A percentile compares a stretch with the other conserved stretches of the same genome.
Evolutionary conservation across 2,888 invertebrate genomes (phyloP).

Genomic region (Sclerodermus sp.): DNA sequence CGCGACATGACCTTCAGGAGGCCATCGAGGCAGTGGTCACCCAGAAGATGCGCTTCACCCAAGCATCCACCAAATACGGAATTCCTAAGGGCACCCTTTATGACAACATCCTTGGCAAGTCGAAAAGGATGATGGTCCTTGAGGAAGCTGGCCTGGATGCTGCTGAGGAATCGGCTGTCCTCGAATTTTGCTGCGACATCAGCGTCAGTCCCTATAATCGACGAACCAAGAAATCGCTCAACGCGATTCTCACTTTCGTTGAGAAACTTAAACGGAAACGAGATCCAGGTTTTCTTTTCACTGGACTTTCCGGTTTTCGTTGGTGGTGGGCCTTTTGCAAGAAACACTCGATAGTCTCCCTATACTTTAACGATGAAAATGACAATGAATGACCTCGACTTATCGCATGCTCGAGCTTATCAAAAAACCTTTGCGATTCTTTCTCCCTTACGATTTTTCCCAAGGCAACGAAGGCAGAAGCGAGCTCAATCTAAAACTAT

Average conservation of each 20-base stretch:
- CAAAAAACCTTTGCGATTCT: too few relatives aligned
- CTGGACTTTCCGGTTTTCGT: slow-evolving; percentile 72
- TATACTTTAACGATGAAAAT: slow-evolving; percentile 60
- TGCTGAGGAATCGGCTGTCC: slow-evolving; percentile 67
- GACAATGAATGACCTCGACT: slow-evolving; percentile 45
- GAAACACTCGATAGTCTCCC: slow-evolving; percentile 73
- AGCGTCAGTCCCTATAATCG: slow-evolving; percentile 72
- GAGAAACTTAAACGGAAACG: slow-evolving; percentile 64
- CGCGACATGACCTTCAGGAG: slow-evolving; percentile 72
- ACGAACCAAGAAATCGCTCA: slow-evolving; percentile 70
- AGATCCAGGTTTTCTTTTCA: slow-evolving; percentile 69
- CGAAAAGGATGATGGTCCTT: slow-evolving; percentile 74
- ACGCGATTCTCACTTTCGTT: slow-evolving; percentile 68
- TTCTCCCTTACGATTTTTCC: too few relatives aligned
- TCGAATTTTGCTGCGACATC: slow-evolving; percentile 76
- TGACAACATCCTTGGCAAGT: slow-evolving; percentile 77
- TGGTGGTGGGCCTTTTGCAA: slow-evolving; percentile 87
- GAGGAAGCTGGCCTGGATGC: slow-evolving; percentile 68
- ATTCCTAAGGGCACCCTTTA: slow-evolving; percentile 79
- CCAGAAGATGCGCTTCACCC: slow-evolving; percentile 77
- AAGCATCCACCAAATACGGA: slow-evolving; percentile 71
- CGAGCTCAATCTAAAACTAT: too few relatives aligned
- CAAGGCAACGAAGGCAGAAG: too few relatives aligned
- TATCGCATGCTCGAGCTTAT: not conserved
- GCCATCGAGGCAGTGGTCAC: slow-evolving; percentile 76